These are phyloP conservation scores for Drosophila aff. DNA, from an alignment of 1,140 invertebrate species.

Conservation along the genomic window DNA sequence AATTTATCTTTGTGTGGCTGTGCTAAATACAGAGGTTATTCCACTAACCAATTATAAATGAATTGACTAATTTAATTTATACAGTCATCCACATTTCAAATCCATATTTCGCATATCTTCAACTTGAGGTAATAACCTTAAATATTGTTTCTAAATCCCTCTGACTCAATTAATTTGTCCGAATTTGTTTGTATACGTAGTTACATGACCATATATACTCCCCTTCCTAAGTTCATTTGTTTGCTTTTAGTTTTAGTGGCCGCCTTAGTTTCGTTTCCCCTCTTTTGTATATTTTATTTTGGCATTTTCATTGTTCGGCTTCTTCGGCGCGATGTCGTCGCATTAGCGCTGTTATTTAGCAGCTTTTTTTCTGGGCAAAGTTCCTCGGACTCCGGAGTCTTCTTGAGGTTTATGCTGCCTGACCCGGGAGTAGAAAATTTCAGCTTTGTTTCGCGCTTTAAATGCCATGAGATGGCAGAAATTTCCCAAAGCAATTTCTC, in stretches of 20 bases:
- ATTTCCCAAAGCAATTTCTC: slow-evolving; percentile 34
- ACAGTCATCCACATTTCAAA: too few species aligned
- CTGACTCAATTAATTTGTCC: slow-evolving; percentile 8
- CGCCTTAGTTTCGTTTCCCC: slow-evolving; percentile 47
- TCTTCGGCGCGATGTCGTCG: slow-evolving; percentile 5
- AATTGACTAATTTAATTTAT: too few species aligned
- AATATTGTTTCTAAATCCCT: too few species aligned
- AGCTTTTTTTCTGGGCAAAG: slow-evolving; percentile 28
- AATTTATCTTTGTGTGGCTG: too few species aligned
- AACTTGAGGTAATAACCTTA: too few species aligned
- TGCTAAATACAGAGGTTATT: too few species aligned
- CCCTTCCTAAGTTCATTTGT: slow-evolving; percentile 1
- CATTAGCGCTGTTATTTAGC: slow-evolving; percentile 49
- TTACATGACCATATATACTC: slow-evolving; percentile 14
- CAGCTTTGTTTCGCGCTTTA: slow-evolving; percentile 63
- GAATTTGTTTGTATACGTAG: slow-evolving; percentile 7
- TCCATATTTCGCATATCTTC: too few species aligned
- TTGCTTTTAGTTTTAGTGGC: slow-evolving; percentile 39
- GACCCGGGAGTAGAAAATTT: slow-evolving; percentile 70
- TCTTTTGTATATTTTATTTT: slow-evolving; percentile 48
- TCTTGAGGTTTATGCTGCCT: slow-evolving; percentile 38
- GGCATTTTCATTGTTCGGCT: slow-evolving; percentile 65
- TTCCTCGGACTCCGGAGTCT: slow-evolving; percentile 4
- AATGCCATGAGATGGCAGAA: slow-evolving; percentile 77
- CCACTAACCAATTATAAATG: too few species aligned